phyloP scores from a whole-genome alignment of 1,140 invertebrate species.

The Drosophila neocordata region DNA sequence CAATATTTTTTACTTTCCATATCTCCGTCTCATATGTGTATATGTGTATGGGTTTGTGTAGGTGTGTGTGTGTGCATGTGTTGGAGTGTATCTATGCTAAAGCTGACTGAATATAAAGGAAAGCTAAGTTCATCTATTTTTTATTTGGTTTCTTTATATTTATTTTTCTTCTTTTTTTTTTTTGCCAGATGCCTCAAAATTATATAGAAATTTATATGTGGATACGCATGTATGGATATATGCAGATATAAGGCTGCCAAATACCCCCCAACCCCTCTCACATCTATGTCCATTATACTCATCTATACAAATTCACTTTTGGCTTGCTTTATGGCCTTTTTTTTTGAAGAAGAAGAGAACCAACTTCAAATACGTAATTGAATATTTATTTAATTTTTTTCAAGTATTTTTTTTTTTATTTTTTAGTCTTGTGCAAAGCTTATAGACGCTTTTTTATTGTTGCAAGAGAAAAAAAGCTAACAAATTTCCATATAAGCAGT shows the following conservation, averaged over 20 bases:
- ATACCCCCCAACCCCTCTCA: background rate
- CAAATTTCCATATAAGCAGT: background rate
- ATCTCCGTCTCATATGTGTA: slow-evolving; percentile 8
- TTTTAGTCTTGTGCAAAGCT: background rate
- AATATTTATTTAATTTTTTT: slow-evolving; percentile 68
- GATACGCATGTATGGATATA: slow-evolving; percentile 6
- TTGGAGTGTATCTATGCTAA: slow-evolving; percentile 2
- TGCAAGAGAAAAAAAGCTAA: slow-evolving; percentile 4
- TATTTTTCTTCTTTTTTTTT: background rate
- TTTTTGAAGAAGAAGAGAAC: slow-evolving; percentile 22
- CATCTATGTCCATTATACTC: slow-evolving; percentile 32
- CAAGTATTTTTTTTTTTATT: slow-evolving; percentile 46
- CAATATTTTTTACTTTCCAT: slow-evolving; percentile 10
- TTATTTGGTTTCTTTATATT: slow-evolving; percentile 39
- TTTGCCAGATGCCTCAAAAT: slow-evolving; percentile 52
- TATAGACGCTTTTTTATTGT: slow-evolving; percentile 37
- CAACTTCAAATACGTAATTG: slow-evolving; percentile 51
- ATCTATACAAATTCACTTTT: slow-evolving; percentile 28
- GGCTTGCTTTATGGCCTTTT: slow-evolving; percentile 28
- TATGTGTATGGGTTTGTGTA: slow-evolving; percentile 7
- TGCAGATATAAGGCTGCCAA: slow-evolving; percentile 16
- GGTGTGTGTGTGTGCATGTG: background rate
- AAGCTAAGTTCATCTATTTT: slow-evolving; percentile 69
- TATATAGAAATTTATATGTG: slow-evolving; percentile 20
- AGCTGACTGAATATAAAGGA: slow-evolving; percentile 23